These are phyloP conservation scores for Chiridota heheva DNA, from an alignment of 35 echinoderm and acorn worm genomes.

Conservation along the genomic window DNA sequence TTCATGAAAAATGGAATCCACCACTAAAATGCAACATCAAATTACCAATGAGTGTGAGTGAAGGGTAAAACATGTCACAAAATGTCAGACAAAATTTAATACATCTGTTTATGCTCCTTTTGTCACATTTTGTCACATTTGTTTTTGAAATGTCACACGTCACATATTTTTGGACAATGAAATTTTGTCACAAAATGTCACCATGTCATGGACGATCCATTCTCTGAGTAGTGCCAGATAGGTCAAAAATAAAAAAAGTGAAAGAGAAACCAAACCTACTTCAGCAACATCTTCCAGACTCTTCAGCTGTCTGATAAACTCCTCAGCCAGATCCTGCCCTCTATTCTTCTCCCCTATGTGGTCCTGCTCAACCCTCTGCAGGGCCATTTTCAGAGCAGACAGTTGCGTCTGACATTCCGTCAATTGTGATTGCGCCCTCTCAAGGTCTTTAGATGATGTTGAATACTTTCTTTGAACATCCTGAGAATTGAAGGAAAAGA, in stretches of 20 bases:
- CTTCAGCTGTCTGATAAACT: conserved; percentile 63
- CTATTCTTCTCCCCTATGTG: conserved; percentile 59
- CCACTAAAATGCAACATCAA: too few species aligned
- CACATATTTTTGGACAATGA: too few species aligned
- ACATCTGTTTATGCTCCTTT: too few species aligned
- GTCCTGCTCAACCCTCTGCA: conserved; percentile 63
- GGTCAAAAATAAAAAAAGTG: not conserved
- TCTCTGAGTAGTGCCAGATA: too few species aligned
- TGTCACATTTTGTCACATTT: too few species aligned
- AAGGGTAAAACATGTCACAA: too few species aligned
- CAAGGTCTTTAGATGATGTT: conserved; percentile 51
- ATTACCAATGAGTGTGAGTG: too few species aligned
- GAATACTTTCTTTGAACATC: conserved; percentile 72
- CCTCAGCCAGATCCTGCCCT: conserved; percentile 66
- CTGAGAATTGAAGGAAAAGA: conserved; percentile 28
- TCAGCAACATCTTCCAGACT: conserved; percentile 52
- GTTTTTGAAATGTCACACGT: too few species aligned
- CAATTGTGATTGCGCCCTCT: conserved; percentile 50
- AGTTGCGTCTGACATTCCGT: conserved; percentile 60
- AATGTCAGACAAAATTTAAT: too few species aligned
- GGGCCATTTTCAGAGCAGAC: conserved; percentile 51
- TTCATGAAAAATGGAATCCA: too few species aligned
- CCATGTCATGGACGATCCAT: too few species aligned
- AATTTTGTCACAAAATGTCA: too few species aligned
- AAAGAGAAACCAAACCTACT: conserved; percentile 1